phyloP scores from a whole-genome alignment of 1,140 invertebrate species.

The Dolichoris vasculosae region DNA sequence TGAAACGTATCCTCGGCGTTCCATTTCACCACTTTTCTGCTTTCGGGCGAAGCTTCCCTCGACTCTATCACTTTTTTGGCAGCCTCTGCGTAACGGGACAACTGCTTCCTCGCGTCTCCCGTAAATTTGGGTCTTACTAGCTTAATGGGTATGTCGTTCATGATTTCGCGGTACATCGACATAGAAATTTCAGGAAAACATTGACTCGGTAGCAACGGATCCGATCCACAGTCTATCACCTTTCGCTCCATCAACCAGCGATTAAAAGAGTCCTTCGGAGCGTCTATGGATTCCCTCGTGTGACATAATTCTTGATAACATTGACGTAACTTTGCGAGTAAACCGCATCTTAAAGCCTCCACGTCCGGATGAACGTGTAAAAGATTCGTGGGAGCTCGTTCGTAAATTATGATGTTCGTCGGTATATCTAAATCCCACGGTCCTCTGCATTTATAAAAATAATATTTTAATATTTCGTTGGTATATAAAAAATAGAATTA shows the following conservation, averaged over 20 bases:
- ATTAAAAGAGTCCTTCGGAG: conserved; percentile 96
- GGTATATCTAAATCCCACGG: conserved; percentile 96
- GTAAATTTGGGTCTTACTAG: conserved; percentile 95
- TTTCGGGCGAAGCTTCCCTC: conserved; percentile 92
- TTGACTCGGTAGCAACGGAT: conserved; percentile 92
- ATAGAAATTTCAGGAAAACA: conserved; percentile 94
- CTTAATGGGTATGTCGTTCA: conserved; percentile 99
- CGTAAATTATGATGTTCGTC: conserved; percentile 95
- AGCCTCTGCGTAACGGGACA: conserved; percentile 95
- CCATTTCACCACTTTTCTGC: conserved; percentile 98
- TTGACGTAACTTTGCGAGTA: conserved; percentile 88
- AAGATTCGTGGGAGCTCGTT: conserved; percentile 86
- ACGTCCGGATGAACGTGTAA: conserved; percentile 96
- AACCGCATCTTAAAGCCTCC: conserved; percentile 86
- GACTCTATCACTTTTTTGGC: conserved; percentile 98
- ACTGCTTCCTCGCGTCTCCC: conserved; percentile 95
- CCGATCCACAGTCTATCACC: conserved; percentile 89
- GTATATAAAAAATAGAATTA: conserved; percentile 47
- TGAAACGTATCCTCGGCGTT: conserved; percentile 98
- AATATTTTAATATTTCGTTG: no score
- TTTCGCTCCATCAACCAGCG: conserved; percentile 97
- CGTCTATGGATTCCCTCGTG: conserved; percentile 94
- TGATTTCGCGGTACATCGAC: conserved; percentile 97
- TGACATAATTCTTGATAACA: conserved; percentile 96
- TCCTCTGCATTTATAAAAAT: conserved; percentile 76